phyloP scores from a whole-genome alignment of 2,113 vertebrate species.

The Polypterus bichir region DNA sequence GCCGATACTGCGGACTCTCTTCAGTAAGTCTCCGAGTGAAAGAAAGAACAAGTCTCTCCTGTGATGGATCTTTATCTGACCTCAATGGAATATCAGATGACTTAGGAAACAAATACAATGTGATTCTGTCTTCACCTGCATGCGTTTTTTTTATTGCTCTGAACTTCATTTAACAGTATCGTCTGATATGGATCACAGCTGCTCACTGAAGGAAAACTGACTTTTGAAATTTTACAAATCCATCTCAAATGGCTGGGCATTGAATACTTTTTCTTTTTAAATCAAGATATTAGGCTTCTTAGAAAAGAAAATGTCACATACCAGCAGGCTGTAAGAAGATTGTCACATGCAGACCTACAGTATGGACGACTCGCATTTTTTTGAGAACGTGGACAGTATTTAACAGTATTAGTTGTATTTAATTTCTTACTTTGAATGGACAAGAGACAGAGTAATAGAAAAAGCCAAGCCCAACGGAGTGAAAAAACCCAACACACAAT shows the following conservation, averaged over 20 bases:
- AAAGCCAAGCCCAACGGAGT: slow-evolving; percentile 11
- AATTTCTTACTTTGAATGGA: not conserved
- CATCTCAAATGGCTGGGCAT: not conserved
- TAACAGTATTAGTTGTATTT: slow-evolving; percentile 37
- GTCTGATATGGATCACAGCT: not conserved
- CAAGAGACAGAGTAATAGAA: no score
- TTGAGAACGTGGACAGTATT: slow-evolving; percentile 4
- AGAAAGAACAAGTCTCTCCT: slow-evolving; percentile 6
- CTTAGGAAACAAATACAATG: slow-evolving; percentile 11
- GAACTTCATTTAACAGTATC: not conserved
- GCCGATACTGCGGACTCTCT: slow-evolving; percentile 20
- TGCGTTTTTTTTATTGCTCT: slow-evolving; percentile 26
- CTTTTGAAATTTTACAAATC: not conserved
- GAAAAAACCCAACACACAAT: slow-evolving; percentile 40
- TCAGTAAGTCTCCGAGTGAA: slow-evolving; percentile 10
- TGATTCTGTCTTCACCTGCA: slow-evolving; percentile 40
- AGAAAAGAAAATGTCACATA: not conserved
- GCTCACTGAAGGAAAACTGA: not conserved
- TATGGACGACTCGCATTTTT: not conserved
- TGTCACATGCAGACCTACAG: not conserved
- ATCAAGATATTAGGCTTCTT: not conserved
- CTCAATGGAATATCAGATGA: slow-evolving; percentile 23
- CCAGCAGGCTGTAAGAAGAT: not conserved
- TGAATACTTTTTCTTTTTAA: not conserved
- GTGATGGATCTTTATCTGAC: slow-evolving; percentile 21